phyloP scores from a whole-genome alignment of 2,888 invertebrate genomes.

The Lobophora halterata region DNA sequence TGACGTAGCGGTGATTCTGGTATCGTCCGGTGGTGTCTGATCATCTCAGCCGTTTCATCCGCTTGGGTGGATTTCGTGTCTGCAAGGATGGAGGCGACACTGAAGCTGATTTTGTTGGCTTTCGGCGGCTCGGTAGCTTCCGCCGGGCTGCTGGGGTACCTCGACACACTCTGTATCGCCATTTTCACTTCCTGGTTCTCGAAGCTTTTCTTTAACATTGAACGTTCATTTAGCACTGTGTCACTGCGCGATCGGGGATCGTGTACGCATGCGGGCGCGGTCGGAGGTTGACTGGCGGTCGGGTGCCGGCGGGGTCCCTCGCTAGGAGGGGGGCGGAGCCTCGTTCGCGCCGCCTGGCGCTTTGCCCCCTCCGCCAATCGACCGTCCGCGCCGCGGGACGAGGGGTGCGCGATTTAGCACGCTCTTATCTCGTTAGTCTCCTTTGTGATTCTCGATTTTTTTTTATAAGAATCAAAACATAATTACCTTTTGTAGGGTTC shows the following conservation, averaged over 20 bases:
- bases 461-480: constrained; percentile 80
- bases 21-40: constrained; percentile 75
- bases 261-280: constrained; percentile 79
- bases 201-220: constrained; percentile 83
- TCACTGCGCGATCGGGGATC: constrained; percentile 65
- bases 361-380: constrained; percentile 73
- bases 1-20: constrained; percentile 73
- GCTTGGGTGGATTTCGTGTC: constrained; percentile 86
- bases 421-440: constrained; percentile 81
- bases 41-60: constrained; percentile 69
- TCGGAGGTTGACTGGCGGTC: constrained; percentile 74
- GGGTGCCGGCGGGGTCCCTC: constrained; percentile 44
- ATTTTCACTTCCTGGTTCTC: constrained; percentile 82
- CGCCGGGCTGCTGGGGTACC: constrained; percentile 83
- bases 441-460: constrained; percentile 79
- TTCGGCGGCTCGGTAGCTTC: constrained; percentile 83
- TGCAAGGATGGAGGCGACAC: constrained; percentile 92
- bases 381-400: constrained; percentile 72
- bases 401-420: constrained; percentile 77
- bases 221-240: constrained; percentile 76
- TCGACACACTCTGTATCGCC: constrained; percentile 85
- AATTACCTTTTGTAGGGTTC: constrained; percentile 81
- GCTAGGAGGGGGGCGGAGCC: constrained; percentile 38
- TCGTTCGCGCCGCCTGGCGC: constrained; percentile 35
- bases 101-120: constrained; percentile 88